Conservation (phyloP, 2,113 vertebrate species). For the Picathartes gymnocephalus region DNA sequence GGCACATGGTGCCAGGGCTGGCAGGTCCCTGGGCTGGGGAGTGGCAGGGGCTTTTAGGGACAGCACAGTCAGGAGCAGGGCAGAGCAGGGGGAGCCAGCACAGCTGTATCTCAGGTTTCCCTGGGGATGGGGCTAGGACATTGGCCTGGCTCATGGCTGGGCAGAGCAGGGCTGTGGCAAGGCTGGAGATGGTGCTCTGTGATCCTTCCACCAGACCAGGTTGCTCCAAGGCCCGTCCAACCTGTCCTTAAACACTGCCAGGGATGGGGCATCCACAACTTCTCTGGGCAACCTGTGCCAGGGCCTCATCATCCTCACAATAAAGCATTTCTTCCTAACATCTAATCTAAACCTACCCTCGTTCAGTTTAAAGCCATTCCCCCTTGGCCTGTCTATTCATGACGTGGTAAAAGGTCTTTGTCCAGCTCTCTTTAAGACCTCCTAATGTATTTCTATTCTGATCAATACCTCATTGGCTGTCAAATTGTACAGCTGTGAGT, state of each 20-base stretch:
- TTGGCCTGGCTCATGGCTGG: not conserved
- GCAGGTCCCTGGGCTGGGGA: accelerated
- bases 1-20: too few species aligned
- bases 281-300: not conserved
- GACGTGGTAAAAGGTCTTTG: not conserved
- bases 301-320: not conserved
- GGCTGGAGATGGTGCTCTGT: not conserved
- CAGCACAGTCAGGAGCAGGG: not conserved
- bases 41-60: not conserved
- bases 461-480: not conserved
- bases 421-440: not conserved
- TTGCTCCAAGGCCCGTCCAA: accelerated
- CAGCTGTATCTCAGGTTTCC: not conserved
- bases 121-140: not conserved
- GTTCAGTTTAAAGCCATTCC: not conserved
- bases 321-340: not conserved
- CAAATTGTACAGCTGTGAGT: not conserved
- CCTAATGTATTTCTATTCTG: not conserved
- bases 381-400: not conserved
- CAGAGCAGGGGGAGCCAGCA: not conserved
- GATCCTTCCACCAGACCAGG: not conserved
- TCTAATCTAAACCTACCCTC: not conserved
- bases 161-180: not conserved
- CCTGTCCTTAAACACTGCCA: not conserved
- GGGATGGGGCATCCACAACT: not conserved